Percentiles rank a stretch among this genome's conserved stretches.
Evolutionary conservation across 2,888 invertebrate species (phyloP).

Genomic region (Orchestes rusci): DNA sequence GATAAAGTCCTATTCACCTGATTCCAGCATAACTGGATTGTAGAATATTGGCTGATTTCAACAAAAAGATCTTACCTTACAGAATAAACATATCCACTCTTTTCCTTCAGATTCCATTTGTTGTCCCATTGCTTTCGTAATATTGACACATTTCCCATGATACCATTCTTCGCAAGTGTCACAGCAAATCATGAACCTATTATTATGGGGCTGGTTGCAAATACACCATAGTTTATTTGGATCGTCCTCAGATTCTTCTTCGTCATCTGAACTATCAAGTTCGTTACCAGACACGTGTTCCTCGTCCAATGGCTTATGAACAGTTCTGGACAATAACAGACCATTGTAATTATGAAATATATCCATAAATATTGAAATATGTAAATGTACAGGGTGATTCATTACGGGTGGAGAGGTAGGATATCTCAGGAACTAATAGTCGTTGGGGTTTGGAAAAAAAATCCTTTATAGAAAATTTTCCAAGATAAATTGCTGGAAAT

Average conservation of each 20-base stretch:
- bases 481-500: too few species aligned
- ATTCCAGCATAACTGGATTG: too few species aligned
- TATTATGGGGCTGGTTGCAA: constrained; percentile 90
- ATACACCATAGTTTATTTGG: constrained; percentile 92
- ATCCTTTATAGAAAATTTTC: too few species aligned
- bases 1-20: too few species aligned
- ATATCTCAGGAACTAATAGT: too few species aligned
- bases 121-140: constrained; percentile 83
- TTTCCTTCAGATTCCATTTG: constrained; percentile 85
- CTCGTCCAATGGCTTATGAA: constrained; percentile 39
- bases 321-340: constrained; percentile 25
- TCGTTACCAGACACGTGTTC: constrained; percentile 43
- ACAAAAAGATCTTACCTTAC: constrained; percentile 62
- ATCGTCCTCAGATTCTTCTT: constrained; percentile 78
- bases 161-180: constrained; percentile 96
- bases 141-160: constrained; percentile 94
- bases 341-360: neutral
- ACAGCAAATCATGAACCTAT: constrained; percentile 96
- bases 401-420: too few species aligned
- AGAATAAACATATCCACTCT: constrained; percentile 87
- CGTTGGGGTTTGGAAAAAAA: too few species aligned
- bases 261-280: constrained; percentile 45
- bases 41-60: too few species aligned
- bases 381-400: too few species aligned
- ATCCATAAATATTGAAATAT: neutral